Evolutionary conservation across 1,140 invertebrate genomes (phyloP).

Genomic region (Parapsyche elsis): DNA sequence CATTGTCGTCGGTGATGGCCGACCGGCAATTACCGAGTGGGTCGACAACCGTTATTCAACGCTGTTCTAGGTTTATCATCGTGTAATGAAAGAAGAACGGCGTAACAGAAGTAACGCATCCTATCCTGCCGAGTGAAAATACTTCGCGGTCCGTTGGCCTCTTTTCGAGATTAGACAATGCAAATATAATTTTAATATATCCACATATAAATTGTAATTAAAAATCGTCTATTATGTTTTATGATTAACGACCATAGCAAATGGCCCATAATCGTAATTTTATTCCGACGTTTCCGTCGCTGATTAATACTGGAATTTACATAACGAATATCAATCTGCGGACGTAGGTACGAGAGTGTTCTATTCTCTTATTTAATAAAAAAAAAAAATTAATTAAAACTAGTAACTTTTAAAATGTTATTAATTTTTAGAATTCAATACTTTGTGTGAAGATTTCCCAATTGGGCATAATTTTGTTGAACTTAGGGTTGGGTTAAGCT

Average conservation of each 20-base stretch:
- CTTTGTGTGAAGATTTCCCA: too few relatives aligned
- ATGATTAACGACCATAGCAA: constrained; percentile 30
- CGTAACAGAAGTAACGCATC: too few relatives aligned
- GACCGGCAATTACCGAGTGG: constrained; percentile 7
- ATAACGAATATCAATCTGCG: neutral
- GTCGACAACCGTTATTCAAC: constrained; percentile 9
- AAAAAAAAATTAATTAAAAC: too few relatives aligned
- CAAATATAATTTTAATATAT: neutral
- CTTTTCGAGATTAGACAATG: too few relatives aligned
- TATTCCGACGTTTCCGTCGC: constrained; percentile 22
- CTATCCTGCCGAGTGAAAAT: too few relatives aligned
- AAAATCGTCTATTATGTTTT: constrained; percentile 27
- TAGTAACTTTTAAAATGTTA: too few relatives aligned
- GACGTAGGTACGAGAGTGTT: neutral
- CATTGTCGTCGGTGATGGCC: constrained; percentile 43
- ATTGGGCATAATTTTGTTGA: too few relatives aligned
- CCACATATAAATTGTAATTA: constrained; percentile 19
- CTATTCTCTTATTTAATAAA: neutral
- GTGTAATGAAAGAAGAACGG: too few relatives aligned
- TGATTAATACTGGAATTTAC: constrained; percentile 20
- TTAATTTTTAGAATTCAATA: too few relatives aligned
- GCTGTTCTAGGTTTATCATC: neutral
- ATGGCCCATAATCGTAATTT: constrained; percentile 32
- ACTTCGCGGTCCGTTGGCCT: too few relatives aligned
- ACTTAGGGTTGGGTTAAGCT: too few relatives aligned